Conservation (phyloP, 2,888 invertebrate genomes). For the Prionchulus punctatus region DNA sequence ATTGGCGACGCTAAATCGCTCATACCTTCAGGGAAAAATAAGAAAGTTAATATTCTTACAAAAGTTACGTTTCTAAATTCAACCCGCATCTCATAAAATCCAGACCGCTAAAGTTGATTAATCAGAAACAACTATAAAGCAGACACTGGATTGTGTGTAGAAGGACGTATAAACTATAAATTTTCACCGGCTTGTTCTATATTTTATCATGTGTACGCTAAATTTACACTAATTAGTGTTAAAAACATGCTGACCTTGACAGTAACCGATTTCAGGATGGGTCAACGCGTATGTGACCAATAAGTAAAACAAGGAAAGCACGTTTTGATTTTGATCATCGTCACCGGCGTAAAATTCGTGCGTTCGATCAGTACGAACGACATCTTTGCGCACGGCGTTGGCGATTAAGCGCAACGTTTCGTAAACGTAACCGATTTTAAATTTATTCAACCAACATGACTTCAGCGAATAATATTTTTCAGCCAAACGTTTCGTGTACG, state of each 20-base stretch:
- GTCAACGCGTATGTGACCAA: slow-evolving; percentile 86
- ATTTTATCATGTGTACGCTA: no score
- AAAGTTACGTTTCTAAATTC: no score
- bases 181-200: no score
- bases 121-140: no score
- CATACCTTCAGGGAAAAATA: slow-evolving; percentile 52
- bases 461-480: slow-evolving; percentile 66
- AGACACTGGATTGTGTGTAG: neutral
- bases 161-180: neutral
- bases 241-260: slow-evolving; percentile 78
- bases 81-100: neutral
- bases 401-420: slow-evolving; percentile 51
- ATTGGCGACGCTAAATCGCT: slow-evolving; percentile 87
- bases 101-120: neutral
- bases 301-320: slow-evolving; percentile 78
- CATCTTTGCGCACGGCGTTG: slow-evolving; percentile 88
- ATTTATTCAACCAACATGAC: slow-evolving; percentile 65
- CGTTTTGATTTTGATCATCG: slow-evolving; percentile 77
- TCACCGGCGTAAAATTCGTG: slow-evolving; percentile 64
- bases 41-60: no score
- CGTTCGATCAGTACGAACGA: slow-evolving; percentile 76
- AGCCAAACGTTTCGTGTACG: slow-evolving; percentile 71
- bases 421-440: slow-evolving; percentile 37
- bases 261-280: slow-evolving; percentile 85
- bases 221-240: no score